Base-by-base conservation (phyloP, 2,888 invertebrate species). In the Aleiodes testaceus region DNA sequence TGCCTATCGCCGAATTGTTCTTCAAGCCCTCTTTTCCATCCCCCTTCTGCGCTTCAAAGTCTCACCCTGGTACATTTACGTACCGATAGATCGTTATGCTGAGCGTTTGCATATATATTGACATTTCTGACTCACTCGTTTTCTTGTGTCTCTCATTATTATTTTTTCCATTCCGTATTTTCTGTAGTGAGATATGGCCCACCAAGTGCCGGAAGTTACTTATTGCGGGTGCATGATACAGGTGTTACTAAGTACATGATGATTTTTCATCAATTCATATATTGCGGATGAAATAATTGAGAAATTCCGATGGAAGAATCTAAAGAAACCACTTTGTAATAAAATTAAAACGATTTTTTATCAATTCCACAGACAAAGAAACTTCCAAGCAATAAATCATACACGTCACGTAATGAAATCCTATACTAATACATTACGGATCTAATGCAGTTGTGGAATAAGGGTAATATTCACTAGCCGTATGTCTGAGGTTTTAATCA, bases 21-120 rank as follows among this genome's bases (percentile, higher is more conserved):
- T 42, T 59, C 42, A 26, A 59, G 12, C 53, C 30, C 53, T 53
- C 53, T 73, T 68, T 74, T 66, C 70, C 67, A 42, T 71, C 72
- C 70, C 53, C 74, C 49, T 44, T 66, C 66, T 36, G 70, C 77
- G 73, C 72, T 76, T 74, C 78, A 70, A 75, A 76, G 74, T 79
- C 78, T 78, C 80, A 79, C 81, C 79, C 79, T 82, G 59, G 80
- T 82, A 82, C 84, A 85, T 84, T 84, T 85, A 84, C 84, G 83
- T 85, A 85, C 85, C 86, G 81, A 86, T 86, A 86, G 86, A 86
- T 86, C 86, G 86, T 86, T 86, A 85, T 81, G 84, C 82, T 81
- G 85, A 78, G 16, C 81, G 83, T 86, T 86, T 85, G 86, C 86
- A 86, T 86, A 86, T 86, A 86, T 86, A 86, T 86, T 86, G 85